Evolutionary conservation across 1,140 invertebrate genomes (phyloP).

Genomic region (Lutraria rhynchaena): DNA sequence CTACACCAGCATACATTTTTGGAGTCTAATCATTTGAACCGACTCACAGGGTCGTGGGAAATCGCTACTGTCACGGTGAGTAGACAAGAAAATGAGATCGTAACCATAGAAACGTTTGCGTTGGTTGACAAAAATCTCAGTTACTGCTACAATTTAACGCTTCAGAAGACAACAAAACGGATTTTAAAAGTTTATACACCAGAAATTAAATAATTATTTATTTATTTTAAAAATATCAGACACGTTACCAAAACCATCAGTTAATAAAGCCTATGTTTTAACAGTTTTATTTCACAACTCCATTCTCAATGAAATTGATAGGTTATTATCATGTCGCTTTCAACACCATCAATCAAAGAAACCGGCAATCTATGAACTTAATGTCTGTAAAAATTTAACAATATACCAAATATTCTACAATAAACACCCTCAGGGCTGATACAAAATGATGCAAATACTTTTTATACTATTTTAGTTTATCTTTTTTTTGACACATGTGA

Average conservation of each 20-base stretch:
- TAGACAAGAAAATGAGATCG: slow-evolving; percentile 31
- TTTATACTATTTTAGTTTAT: no score
- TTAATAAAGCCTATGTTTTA: background rate
- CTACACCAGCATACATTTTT: no score
- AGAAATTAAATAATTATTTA: slow-evolving; percentile 18
- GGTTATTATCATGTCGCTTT: no score
- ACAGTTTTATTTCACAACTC: background rate
- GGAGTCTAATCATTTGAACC: slow-evolving; percentile 22
- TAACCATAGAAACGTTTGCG: slow-evolving; percentile 38
- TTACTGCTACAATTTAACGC: slow-evolving; percentile 34
- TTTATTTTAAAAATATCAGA: background rate
- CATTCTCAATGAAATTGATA: slow-evolving; percentile 29
- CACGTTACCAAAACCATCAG: no score
- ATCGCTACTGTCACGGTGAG: slow-evolving; percentile 35
- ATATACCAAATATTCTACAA: no score
- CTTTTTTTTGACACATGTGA: no score
- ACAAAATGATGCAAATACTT: no score
- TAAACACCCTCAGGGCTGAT: no score
- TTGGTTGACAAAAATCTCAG: slow-evolving; percentile 15
- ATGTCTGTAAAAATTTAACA: no score
- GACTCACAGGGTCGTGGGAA: slow-evolving; percentile 42
- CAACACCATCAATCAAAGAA: no score
- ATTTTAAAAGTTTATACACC: slow-evolving; percentile 21
- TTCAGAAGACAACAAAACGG: background rate
- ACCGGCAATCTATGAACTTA: no score